Conservation (phyloP, 1,140 invertebrate genomes). For the Zaprionus africanus region DNA sequence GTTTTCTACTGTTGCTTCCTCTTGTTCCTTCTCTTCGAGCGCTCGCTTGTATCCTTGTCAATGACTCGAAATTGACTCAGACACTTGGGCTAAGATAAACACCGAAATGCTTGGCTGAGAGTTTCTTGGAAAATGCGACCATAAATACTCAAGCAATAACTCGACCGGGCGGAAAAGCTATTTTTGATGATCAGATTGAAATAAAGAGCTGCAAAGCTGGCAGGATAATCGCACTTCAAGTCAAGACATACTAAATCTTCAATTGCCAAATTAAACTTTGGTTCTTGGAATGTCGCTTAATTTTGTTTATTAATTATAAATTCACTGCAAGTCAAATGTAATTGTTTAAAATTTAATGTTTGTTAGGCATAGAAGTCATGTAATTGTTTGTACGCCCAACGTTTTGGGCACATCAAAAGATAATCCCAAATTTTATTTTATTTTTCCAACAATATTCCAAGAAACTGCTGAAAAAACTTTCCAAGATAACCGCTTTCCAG, state of each 20-base stretch:
- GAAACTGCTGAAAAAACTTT: not conserved
- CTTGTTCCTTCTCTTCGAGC: slow-evolving; percentile 26
- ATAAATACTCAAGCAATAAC: not conserved
- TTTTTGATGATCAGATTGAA: slow-evolving; percentile 2
- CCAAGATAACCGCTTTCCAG: not conserved
- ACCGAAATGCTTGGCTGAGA: not conserved
- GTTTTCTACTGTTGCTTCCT: not conserved
- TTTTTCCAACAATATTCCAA: too few relatives aligned
- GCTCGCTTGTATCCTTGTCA: slow-evolving; percentile 28
- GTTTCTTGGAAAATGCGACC: slow-evolving; percentile 1
- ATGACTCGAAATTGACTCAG: slow-evolving; percentile 35
- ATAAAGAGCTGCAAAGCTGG: not conserved
- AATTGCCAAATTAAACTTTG: not conserved
- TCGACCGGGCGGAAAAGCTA: not conserved
- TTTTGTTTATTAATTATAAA: too few relatives aligned
- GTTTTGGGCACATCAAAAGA: too few relatives aligned
- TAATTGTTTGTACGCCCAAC: too few relatives aligned
- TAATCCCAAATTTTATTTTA: too few relatives aligned
- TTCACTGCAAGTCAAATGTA: too few relatives aligned
- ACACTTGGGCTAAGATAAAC: slow-evolving; percentile 19
- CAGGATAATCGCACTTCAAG: not conserved
- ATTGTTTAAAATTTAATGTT: too few relatives aligned
- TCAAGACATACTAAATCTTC: not conserved
- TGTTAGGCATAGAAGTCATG: too few relatives aligned
- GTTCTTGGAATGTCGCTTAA: not conserved